A percentile compares a stretch with the other conserved stretches of the same genome.
phyloP scores from a whole-genome alignment of 1,140 invertebrate genomes.

The Maconellicoccus hirsutus region DNA sequence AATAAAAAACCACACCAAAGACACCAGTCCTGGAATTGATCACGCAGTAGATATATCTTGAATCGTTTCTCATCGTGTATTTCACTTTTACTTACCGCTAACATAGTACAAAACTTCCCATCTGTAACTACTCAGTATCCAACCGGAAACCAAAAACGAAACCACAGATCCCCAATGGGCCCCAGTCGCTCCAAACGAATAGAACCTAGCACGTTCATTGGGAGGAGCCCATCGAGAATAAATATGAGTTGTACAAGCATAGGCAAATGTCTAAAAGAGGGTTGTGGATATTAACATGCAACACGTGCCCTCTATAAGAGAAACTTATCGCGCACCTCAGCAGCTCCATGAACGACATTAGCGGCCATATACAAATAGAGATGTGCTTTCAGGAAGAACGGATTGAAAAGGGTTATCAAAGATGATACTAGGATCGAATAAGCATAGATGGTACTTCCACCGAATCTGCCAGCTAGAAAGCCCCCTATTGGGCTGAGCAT shows the following conservation, averaged over 20 bases:
- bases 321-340: background rate
- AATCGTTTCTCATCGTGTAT: background rate
- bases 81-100: background rate
- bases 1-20: background rate
- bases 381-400: background rate
- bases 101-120: background rate
- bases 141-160: background rate
- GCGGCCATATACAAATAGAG: background rate
- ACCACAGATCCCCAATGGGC: background rate
- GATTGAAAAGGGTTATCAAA: background rate
- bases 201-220: background rate
- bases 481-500: background rate
- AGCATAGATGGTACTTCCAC: background rate
- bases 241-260: background rate
- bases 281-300: background rate
- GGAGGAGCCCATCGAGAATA: background rate
- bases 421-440: background rate
- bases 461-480: background rate
- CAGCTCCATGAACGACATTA: background rate
- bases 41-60: background rate
- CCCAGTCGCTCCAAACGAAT: background rate
- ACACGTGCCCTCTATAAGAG: no score
- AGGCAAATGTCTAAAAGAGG: background rate
- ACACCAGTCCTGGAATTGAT: background rate
- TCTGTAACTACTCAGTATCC: background rate